Evolutionary conservation across 2,113 vertebrate genomes (phyloP), one percentile per base, ranked within the genome.

Genomic region (Festucalex cinctus): DNA sequence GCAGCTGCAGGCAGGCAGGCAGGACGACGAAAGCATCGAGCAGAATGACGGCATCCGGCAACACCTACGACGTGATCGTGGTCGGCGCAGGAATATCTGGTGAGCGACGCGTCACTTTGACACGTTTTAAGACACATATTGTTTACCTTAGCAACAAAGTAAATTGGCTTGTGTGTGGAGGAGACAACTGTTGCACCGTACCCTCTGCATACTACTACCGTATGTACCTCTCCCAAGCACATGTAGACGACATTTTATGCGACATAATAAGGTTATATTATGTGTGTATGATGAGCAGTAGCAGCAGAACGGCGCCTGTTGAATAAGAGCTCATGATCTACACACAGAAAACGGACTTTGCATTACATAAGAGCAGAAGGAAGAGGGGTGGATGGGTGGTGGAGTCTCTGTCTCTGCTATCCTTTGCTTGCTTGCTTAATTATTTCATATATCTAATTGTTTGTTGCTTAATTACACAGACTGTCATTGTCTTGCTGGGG

Each of bases 71-170:
- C 9, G 95, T 95, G 69, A 77, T 98, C 16, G 94, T 98, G 77
- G 86, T 97, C 75, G 96, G 95, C 66, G 95, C 91, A 71, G 95
- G 96, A 66, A 94, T 98, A 79, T 98, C 96, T 92, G 96, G 96
- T 97, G 72, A 84, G 94, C 88, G 26, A 58, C 0, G 56, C 53
- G 6, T 39, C 0, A 54, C 44, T 8, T 48, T 48, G 46, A 48
- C 46, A 48, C n/a, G 16, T 14, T 44, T 44, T 6, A 16, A 44
- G 16, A 44, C 4, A 44, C 43, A 19, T 17, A 44, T 44, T 19
- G 43, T 41, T 41, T 41, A 10, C 39, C 39, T 9, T 41, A 9
- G 0, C 26, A 22, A 16, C 3, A 54, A 72, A 71, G 46, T 73
- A 69, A 4, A 16, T 24, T 17, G 12, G 12, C 17, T 17, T 43